Base-by-base conservation (phyloP, 1,140 invertebrate species). In the Rhopalosiphum maidis region DNA sequence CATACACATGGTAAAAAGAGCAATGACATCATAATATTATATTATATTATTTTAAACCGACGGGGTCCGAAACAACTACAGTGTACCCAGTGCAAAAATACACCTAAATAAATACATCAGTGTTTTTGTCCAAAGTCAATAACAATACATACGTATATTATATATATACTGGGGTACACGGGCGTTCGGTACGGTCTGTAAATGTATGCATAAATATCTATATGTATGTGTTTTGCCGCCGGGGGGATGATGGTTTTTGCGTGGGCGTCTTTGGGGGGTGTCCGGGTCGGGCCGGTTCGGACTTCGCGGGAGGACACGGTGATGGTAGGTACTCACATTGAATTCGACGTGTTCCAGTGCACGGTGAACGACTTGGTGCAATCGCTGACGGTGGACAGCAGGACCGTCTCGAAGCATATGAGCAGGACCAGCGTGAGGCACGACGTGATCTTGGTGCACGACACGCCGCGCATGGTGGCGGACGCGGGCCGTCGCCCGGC, bases 271-370 rank as follows among this genome's bases (percentile, higher is more conserved):
- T 18, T 18, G n/a, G 60, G 9, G 11, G 30, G 60, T 1, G 3
- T 37, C 1, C 1, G 41, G 41, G 41, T 41, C 41, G 41, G 41
- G 41, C 46, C 46, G 46, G 46, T 46, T 37, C 2, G 37, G 37
- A 37, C 37, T 37, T 37, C 37, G 2, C 37, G 41, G 41, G 41
- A 37, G 37, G 37, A 37, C 1, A 2, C 54, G 90, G 11, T 46
- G 41, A 1, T 48, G 48, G 15, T 48, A 15, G 2, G 51, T 94
- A 96, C 96, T 97, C 95, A 97, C 96, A 97, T 97, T 94, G 96
- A 97, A 95, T 98, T 98, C 54, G 97, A 97, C 94, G 97, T 98
- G 95, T 98, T 98, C 97, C 97, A 98, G 95, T 98, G 97, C 95
- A 98, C 97, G 95, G 97, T 97, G 95, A 97, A 98, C 35, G 97